A percentile compares a stretch with the other conserved stretches of the same genome.
phyloP scores from a whole-genome alignment of 2,113 vertebrate species.

The Pelobates fuscus region DNA sequence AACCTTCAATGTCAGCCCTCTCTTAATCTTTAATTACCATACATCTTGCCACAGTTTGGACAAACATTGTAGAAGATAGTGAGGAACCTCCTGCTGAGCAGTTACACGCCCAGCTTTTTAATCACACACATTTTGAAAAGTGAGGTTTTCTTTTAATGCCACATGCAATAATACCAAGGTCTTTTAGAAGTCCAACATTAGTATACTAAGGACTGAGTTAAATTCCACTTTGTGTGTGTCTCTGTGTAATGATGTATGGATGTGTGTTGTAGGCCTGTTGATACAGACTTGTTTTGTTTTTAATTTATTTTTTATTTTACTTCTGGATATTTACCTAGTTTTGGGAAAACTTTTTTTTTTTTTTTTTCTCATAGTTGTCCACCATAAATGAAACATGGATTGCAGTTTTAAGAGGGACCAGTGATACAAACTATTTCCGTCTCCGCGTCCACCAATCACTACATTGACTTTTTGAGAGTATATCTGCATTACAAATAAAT shows the following conservation, averaged over 20 bases:
- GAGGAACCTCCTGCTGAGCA: no score
- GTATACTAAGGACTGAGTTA: background rate
- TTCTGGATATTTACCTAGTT: background rate
- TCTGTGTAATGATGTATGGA: background rate
- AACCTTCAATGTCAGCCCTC: background rate
- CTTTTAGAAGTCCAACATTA: slow-evolving; percentile 19
- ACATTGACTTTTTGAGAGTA: no score
- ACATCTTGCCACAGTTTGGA: background rate
- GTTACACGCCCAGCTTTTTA: no score
- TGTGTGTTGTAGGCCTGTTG: background rate
- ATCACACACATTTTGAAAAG: background rate
- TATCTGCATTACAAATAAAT: no score
- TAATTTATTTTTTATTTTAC: background rate
- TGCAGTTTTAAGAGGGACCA: background rate
- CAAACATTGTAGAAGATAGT: background rate
- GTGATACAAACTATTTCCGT: background rate
- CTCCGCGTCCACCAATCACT: no score
- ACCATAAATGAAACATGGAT: background rate
- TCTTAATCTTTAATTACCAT: background rate
- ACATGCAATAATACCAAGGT: slow-evolving; percentile 36
- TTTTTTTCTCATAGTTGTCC: no score
- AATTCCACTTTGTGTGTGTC: background rate
- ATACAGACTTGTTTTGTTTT: background rate
- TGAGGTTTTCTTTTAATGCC: background rate
- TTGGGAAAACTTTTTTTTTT: background rate